Percentiles rank a stretch among this genome's conserved stretches.
Conservation (phyloP, 2,888 invertebrate species). For the Auanema freiburgensis region DNA sequence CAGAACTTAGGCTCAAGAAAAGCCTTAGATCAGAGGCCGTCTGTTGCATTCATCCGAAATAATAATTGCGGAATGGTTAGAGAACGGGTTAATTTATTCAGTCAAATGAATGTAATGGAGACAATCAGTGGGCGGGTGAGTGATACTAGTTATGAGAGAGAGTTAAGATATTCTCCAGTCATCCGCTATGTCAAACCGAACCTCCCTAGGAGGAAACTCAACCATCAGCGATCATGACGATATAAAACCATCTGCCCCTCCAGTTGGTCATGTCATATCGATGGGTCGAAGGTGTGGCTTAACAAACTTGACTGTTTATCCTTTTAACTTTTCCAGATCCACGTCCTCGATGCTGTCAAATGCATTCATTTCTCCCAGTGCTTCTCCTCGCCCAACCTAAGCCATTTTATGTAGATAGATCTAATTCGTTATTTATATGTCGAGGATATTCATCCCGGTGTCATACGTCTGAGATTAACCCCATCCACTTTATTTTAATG, state of each 20-base stretch:
- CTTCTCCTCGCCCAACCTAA: no score
- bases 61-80: constrained; percentile 3
- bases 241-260: background rate
- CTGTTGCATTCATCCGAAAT: constrained; percentile 1
- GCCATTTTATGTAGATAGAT: no score
- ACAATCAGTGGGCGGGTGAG: constrained; percentile 3
- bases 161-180: background rate
- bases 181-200: constrained; percentile 5
- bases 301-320: no score
- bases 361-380: no score
- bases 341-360: no score
- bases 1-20: no score
- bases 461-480: no score
- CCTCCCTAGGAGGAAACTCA: constrained; percentile 1
- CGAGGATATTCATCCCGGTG: no score
- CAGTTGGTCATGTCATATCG: background rate
- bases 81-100: constrained; percentile 3
- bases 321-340: no score
- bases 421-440: no score
- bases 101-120: background rate
- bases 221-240: background rate
- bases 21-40: background rate
- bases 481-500: no score
- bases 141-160: background rate
- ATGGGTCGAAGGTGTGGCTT: background rate